These are phyloP conservation scores for Mesorhabditis sp. DNA, from an alignment of 2,888 invertebrate genomes.

Conservation along the genomic window DNA sequence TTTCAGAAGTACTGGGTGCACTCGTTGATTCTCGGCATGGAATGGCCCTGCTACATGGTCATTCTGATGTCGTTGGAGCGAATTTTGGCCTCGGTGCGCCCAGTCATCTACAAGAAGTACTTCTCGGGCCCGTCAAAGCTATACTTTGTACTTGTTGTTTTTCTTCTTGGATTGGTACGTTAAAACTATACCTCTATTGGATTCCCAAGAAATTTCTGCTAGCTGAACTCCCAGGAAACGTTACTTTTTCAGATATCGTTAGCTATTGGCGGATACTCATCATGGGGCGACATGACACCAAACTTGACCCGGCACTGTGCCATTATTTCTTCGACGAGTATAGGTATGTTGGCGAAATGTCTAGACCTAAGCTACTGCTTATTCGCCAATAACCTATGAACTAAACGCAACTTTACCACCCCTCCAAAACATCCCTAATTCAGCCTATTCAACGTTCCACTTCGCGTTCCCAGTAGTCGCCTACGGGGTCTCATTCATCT, in stretches of 20 bases:
- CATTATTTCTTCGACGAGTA: slow-evolving; percentile 16
- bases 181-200: too few relatives aligned
- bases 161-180: not conserved
- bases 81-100: slow-evolving; percentile 15
- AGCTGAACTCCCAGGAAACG: not conserved
- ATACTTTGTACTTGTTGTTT: slow-evolving; percentile 2
- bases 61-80: slow-evolving; percentile 17
- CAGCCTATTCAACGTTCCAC: slow-evolving; percentile 15
- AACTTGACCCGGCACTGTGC: slow-evolving; percentile 15
- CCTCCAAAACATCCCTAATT: too few relatives aligned
- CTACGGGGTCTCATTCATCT: slow-evolving; percentile 12
- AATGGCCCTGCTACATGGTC: slow-evolving; percentile 16
- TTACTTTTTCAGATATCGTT: not conserved
- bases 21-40: slow-evolving; percentile 20
- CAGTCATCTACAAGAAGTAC: slow-evolving; percentile 10
- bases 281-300: not conserved
- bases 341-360: not conserved
- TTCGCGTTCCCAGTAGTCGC: slow-evolving; percentile 14
- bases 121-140: slow-evolving; percentile 11
- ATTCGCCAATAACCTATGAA: too few relatives aligned
- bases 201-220: too few relatives aligned
- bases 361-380: not conserved
- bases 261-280: not conserved
- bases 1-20: slow-evolving; percentile 16
- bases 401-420: too few relatives aligned